A percentile compares a stretch with the other conserved stretches of the same genome.
phyloP scores from a whole-genome alignment of 2,113 vertebrate species.

The Brienomyrus brachyistius region DNA sequence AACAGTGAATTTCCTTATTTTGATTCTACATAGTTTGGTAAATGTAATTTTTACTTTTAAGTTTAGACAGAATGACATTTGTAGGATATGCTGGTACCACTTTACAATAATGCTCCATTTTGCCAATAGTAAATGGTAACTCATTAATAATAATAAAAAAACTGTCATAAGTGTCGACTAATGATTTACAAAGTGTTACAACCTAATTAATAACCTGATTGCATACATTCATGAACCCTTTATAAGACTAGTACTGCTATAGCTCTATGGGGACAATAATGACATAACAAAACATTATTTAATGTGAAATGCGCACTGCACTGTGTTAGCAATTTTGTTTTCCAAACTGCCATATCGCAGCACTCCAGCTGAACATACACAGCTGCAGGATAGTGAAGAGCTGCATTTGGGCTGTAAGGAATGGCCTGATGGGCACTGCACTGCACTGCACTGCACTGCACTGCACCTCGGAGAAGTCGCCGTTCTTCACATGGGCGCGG shows the following conservation, averaged over 20 bases:
- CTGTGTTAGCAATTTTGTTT: background rate
- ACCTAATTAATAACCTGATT: background rate
- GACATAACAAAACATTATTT: background rate
- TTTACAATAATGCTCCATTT: background rate
- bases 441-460: no score
- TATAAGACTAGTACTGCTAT: background rate
- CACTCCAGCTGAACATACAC: background rate
- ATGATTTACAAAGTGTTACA: background rate
- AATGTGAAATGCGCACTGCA: background rate
- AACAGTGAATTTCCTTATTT: background rate
- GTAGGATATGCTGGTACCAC: background rate
- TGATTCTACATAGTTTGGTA: background rate
- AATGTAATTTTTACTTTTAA: background rate
- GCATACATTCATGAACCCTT: background rate
- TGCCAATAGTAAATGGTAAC: background rate
- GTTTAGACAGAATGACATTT: background rate
- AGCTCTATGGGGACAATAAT: background rate
- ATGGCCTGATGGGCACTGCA: background rate
- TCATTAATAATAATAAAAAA: background rate
- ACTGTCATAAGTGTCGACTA: background rate
- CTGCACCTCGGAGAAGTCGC: conserved; percentile 86
- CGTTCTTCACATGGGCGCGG: conserved; percentile 87
- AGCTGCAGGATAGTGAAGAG: background rate
- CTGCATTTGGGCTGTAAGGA: background rate
- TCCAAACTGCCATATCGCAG: background rate